Conservation (phyloP, 2,797 vertebrate genomes). For the Peromyscus eremicus region DNA sequence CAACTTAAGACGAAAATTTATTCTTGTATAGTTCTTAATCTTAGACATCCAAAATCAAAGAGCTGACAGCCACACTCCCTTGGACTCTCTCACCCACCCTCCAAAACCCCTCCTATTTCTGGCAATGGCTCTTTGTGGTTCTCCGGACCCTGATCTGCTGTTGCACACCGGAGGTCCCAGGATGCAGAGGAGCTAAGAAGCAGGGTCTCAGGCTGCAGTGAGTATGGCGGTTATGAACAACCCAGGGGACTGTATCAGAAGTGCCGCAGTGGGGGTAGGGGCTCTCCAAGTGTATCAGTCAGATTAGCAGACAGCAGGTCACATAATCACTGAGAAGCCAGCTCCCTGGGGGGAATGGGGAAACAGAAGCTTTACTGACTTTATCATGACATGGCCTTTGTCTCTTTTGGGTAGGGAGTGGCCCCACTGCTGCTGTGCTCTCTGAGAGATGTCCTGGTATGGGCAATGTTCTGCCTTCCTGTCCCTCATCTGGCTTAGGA, state of each 20-base stretch:
- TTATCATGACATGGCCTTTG: not conserved
- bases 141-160: not conserved
- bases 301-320: too few relatives aligned
- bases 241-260: too few relatives aligned
- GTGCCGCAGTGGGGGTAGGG: too few relatives aligned
- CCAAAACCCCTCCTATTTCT: too few relatives aligned
- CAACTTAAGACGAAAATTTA: conserved; percentile 3
- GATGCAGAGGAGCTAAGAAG: not conserved
- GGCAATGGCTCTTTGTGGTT: not conserved
- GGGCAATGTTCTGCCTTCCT: not conserved
- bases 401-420: not conserved
- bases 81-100: not conserved
- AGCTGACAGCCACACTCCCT: not conserved
- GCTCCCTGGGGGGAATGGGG: not conserved
- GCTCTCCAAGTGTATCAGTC: too few relatives aligned
- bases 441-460: not conserved
- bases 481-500: not conserved
- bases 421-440: not conserved
- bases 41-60: not conserved
- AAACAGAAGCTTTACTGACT: not conserved
- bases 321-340: too few relatives aligned
- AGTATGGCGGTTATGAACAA: not conserved
- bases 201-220: not conserved
- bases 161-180: not conserved
- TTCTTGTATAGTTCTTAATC: not conserved